Conservation (phyloP, 1,140 invertebrate genomes). For the Platorchestia sp. region DNA sequence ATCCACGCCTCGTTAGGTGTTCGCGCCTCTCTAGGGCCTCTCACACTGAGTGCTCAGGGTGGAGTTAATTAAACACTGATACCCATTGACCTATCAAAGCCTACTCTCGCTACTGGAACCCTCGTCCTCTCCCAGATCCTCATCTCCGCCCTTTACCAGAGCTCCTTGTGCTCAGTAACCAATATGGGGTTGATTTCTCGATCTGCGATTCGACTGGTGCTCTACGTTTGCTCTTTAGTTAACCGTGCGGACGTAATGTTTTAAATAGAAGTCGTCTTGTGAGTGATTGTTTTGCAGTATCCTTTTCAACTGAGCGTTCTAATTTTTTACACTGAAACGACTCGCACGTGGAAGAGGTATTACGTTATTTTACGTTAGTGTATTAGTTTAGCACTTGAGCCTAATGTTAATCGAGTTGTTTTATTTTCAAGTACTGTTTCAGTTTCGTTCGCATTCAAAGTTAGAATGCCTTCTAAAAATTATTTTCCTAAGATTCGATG, state of each 20-base stretch:
- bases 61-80: slow-evolving; percentile 50
- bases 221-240: not conserved
- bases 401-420: not conserved
- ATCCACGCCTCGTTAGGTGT: not conserved
- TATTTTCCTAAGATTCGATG: not conserved
- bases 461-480: not conserved
- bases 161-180: not conserved
- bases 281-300: too few relatives aligned
- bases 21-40: not conserved
- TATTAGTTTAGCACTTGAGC: not conserved
- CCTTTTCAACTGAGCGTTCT: not conserved
- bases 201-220: not conserved
- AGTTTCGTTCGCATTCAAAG: not conserved
- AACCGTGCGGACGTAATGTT: not conserved
- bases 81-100: slow-evolving; percentile 48
- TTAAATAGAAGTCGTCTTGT: not conserved
- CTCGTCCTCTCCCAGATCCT: not conserved
- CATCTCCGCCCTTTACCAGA: not conserved
- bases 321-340: not conserved
- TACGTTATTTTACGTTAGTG: not conserved
- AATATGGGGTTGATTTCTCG: not conserved
- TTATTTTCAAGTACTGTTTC: not conserved
- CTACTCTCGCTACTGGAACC: not conserved
- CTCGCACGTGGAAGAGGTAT: not conserved
- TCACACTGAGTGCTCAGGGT: slow-evolving; percentile 9